Evolutionary conservation across 2,797 vertebrate genomes (phyloP).

Genomic region (Gadopsis bispinosus): DNA sequence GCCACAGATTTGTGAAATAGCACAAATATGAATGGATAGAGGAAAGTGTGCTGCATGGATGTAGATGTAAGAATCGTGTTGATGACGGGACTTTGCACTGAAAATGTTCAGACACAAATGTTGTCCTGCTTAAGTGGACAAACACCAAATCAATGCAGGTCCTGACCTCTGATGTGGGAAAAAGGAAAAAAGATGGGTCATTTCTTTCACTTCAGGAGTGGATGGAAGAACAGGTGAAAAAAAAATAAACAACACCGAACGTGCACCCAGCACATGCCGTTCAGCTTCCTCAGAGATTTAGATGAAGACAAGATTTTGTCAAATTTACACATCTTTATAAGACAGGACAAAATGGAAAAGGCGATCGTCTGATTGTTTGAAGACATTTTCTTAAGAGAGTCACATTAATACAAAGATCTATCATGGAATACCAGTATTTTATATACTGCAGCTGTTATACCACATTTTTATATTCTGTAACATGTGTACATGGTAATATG

Average conservation of each 20-base stretch:
- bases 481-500: constrained; percentile 86
- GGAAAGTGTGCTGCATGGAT: neutral
- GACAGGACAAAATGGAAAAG: constrained; percentile 85
- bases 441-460: constrained; percentile 84
- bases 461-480: constrained; percentile 85
- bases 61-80: neutral
- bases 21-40: neutral
- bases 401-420: constrained; percentile 87
- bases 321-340: constrained; percentile 83
- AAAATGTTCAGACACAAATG: neutral
- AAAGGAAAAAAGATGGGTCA: neutral
- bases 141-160: neutral
- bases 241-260: constrained; percentile 10
- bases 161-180: constrained; percentile 1
- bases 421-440: constrained; percentile 85
- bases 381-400: constrained; percentile 86
- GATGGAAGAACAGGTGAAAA: constrained; percentile 4
- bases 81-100: too few relatives aligned
- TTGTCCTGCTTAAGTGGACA: neutral
- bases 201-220: neutral
- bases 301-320: constrained; percentile 73
- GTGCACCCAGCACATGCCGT: constrained; percentile 34
- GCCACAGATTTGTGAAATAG: neutral
- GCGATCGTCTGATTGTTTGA: constrained; percentile 83
- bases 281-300: constrained; percentile 57